Base-by-base conservation (phyloP, 2,888 invertebrate species). In the Sialis fuliginosa region DNA sequence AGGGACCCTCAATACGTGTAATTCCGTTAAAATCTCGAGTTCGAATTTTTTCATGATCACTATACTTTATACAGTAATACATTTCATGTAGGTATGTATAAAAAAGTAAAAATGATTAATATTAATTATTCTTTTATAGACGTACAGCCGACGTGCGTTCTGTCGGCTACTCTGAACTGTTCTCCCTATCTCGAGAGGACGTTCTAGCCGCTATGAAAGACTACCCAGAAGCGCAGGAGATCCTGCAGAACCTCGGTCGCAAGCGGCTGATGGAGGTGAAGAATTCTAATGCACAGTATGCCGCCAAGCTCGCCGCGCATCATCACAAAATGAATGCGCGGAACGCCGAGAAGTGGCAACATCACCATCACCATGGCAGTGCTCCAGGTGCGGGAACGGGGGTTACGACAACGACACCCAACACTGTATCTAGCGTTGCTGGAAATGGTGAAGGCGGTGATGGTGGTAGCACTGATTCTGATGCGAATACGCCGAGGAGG, bases 61-160 rank as follows among this genome's bases (percentile, higher is more conserved):
- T n/a, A n/a, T n/a, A n/a, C n/a, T n/a, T n/a, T n/a, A n/a, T n/a
- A n/a, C n/a, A n/a, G n/a, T n/a, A n/a, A n/a, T n/a, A n/a, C n/a
- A n/a, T n/a, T n/a, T n/a, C n/a, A n/a, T n/a, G n/a, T n/a, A n/a
- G n/a, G n/a, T n/a, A n/a, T n/a, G n/a, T n/a, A n/a, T n/a, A n/a
- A n/a, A n/a, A n/a, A n/a, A n/a, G n/a, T n/a, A n/a, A n/a, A n/a
- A n/a, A n/a, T n/a, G n/a, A n/a, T n/a, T n/a, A n/a, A n/a, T n/a
- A 37, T 5, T 12, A 22, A 42, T 31, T 37, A 46, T 52, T 34
- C 48, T 45, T 22, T 22, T 22, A 22, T 62, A 93, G 93, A 60
- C 81, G 95, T 53, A 93, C 95, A 51, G 95, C 95, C 6, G 95
- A 95, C 62, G 95, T 95, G 3, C 76, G 92, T 47, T 93, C 93